Evolutionary conservation across 2,888 invertebrate genomes (phyloP), one percentile per base, ranked within the genome.

Genomic region (Xylophagus ater): DNA sequence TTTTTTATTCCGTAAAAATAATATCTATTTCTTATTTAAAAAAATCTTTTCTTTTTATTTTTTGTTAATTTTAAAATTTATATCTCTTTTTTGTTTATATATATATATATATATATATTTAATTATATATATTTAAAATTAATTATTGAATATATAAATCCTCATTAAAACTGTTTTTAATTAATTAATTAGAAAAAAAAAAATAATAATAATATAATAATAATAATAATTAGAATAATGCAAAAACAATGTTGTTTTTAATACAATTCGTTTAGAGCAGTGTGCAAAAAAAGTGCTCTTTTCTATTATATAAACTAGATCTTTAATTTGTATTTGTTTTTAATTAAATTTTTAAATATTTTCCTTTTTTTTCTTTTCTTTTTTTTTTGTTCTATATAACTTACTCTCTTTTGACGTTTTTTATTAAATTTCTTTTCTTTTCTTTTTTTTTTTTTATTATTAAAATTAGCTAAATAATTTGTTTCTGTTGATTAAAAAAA

Each of bases 381-480:
- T 47, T 38, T 44, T 36, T 43, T 43, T 47, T 46, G 40, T 41
- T 46, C 42, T 45, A 34, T 40, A 42, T 36, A 42, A 42, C 43
- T 44, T 48, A 41, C 40, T 31, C 41, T 31, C 37, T 26, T 37
- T 37, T 46, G 33, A 36, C 14, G 34, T 42, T 28, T 39, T 39
- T 45, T 46, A 45, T 23, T 38, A 26, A 43, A 32, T 35, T 37
- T 42, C 40, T 37, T 44, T 40, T 35, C 42, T 45, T 34, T 36
- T 39, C 43, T 40, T 31, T 43, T 45, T 47, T 34, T 41, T 41
- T 44, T 48, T 49, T 53, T 45, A 45, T 43, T 43, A 43, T 43
- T 47, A 46, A 46, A 50, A 49, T 50, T 49, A 47, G 49, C 49
- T 50, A 50, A 49, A 49, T 48, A 41, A 41, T 40, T 43, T 43